Conservation (phyloP, 2,888 invertebrate species). For the Argyresthia albistria region DNA sequence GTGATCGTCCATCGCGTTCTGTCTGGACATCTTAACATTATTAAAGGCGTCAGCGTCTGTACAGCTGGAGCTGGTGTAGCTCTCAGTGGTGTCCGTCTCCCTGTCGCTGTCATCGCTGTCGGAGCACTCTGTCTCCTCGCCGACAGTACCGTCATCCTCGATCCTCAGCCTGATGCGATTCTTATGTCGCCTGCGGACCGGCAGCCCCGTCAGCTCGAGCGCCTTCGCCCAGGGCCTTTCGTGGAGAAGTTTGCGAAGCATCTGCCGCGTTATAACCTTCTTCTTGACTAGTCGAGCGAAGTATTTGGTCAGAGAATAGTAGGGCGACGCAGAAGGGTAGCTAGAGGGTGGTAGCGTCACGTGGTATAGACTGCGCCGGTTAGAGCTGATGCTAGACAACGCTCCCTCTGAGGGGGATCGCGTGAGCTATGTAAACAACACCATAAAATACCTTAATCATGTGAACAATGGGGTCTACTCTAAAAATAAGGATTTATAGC, state of each 20-base stretch:
- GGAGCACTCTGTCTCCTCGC: constrained; percentile 50
- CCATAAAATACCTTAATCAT: constrained; percentile 2
- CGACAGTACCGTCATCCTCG: constrained; percentile 54
- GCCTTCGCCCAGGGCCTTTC: constrained; percentile 67
- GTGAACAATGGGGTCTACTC: background rate
- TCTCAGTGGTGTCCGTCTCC: constrained; percentile 53
- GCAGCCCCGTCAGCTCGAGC: constrained; percentile 56
- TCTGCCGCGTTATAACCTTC: constrained; percentile 78
- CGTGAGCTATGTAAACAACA: constrained; percentile 49
- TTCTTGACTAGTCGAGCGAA: constrained; percentile 82
- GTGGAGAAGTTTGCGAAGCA: constrained; percentile 83
- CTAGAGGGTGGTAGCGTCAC: constrained; percentile 80
- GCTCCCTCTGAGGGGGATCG: constrained; percentile 69
- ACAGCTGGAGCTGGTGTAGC: constrained; percentile 47
- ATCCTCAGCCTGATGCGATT: constrained; percentile 54
- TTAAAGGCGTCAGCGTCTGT: constrained; percentile 39
- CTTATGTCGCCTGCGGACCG: constrained; percentile 55
- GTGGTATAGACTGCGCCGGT: constrained; percentile 68
- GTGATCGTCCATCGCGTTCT: constrained; percentile 71
- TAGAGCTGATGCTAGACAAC: constrained; percentile 67
- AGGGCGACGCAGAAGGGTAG: constrained; percentile 84
- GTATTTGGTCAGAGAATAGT: constrained; percentile 82
- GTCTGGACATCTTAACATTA: constrained; percentile 62
- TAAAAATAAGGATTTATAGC: no score
- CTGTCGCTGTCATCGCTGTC: constrained; percentile 55